Evolutionary conservation across 2,797 vertebrate genomes (phyloP), one percentile per base, ranked within the genome.

Genomic region (Schizothorax lantsangensis): DNA sequence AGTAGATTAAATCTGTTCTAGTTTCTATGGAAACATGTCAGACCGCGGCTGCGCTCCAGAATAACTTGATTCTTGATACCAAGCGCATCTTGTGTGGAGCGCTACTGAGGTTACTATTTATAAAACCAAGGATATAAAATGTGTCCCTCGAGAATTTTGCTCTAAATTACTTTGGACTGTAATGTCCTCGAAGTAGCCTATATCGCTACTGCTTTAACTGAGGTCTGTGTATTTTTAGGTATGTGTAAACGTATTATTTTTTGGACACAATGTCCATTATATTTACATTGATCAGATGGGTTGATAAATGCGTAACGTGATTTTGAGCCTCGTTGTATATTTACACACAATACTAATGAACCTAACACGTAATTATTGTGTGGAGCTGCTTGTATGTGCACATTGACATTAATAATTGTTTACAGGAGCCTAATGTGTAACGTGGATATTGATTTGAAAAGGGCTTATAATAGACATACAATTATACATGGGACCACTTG

Each of bases 21-120:
- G 91, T 90, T 92, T 91, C 92, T 89, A 92, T 92, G 92, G 91
- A 90, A 90, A 92, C 89, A 57, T 87, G 72, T 64, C 52, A 73
- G 85, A 43, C 84, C 85, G 64, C 72, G 66, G 69, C 87, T 71
- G 81, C 49, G 62, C 64, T 81, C 23, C 69, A 10, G 69, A 78
- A 72, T 36, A 88, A 84, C 47, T 84, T 64, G n/a, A 57, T 78
- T 74, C 26, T 49, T 40, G 84, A 72, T 64, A 49, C 36, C 74
- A 86, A 86, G 79, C 43, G 79, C 79, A 86, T 86, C 36, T 74
- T 75, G 30, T 17, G 52, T 49, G 14, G 19, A 52, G 52, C 38
- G 52, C 84, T 79, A 23, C 17, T 30, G 66, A 12, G 66, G 38
- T 72, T 79, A 33, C 75, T 81, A 74, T 81, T 86, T 54, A 52